These are phyloP conservation scores for Diachasmimorpha longicaudata DNA, from an alignment of 1,140 invertebrate species.

Conservation along the genomic window DNA sequence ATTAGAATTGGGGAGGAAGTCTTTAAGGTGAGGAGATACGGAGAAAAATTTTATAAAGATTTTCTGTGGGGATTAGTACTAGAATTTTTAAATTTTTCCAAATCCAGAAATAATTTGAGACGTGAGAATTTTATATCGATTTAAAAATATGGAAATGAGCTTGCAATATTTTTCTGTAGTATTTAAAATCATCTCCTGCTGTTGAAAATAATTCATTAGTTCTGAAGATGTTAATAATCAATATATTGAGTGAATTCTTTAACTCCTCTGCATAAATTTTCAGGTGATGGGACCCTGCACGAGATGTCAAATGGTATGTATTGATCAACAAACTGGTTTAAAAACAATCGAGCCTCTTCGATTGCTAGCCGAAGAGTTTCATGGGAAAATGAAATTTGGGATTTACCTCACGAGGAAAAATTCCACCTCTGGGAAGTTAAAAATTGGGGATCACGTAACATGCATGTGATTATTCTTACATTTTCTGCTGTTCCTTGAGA, in stretches of 20 bases:
- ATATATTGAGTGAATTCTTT: too few species aligned
- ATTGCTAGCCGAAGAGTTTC: slow-evolving; percentile 75
- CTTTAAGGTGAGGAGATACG: slow-evolving; percentile 68
- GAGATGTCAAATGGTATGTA: slow-evolving; percentile 93
- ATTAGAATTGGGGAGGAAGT: slow-evolving; percentile 72
- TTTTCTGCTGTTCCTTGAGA: not conserved
- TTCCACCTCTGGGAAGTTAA: slow-evolving; percentile 34
- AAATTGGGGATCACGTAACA: slow-evolving; percentile 43
- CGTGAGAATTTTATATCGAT: too few species aligned
- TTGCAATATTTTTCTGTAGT: too few species aligned
- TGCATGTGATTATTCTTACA: slow-evolving; percentile 1
- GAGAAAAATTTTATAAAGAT: too few species aligned
- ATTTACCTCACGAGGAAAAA: slow-evolving; percentile 67
- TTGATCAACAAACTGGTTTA: slow-evolving; percentile 82
- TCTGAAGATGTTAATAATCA: too few species aligned
- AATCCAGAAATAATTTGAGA: too few species aligned
- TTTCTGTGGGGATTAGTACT: too few species aligned
- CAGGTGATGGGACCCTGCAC: slow-evolving; percentile 80
- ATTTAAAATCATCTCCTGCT: too few species aligned
- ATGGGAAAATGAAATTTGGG: slow-evolving; percentile 80
- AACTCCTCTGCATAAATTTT: slow-evolving; percentile 16
- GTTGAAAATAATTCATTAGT: not conserved
- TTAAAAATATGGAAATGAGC: too few species aligned
- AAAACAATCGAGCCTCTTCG: slow-evolving; percentile 85
- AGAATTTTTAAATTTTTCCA: too few species aligned